Evolutionary conservation across 2,113 vertebrate genomes (phyloP), one percentile per base, ranked within the genome.

Genomic region (Cyphotilapia sp.): DNA sequence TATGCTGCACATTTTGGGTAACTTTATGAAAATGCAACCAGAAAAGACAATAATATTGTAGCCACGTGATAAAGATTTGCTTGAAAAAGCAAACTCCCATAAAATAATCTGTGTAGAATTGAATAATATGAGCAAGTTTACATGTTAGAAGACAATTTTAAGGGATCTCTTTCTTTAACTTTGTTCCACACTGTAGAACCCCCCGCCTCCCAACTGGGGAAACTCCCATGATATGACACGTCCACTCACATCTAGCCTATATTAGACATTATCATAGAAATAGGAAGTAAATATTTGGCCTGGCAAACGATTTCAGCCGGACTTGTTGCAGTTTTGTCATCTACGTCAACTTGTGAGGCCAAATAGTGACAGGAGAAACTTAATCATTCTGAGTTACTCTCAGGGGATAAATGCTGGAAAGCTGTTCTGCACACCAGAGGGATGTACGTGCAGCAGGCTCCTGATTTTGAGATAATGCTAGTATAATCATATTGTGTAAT

Each of bases 271-370:
- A 31, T 31, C 9, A 12, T 31, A 51, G 27, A 31, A 78, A 31
- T 8, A 31, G 42, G 24, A 49, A 5, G 71, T 29, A 29, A 49
- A 49, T 11, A 31, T 78, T 78, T 49, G 42, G 42, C 6, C 24
- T 8, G 24, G 24, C 22, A 47, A 19, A 76, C 1, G 0, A 31
- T 12, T 78, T 19, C 9, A 76, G 27, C 9, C 0, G 3, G 42
- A 45, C 14, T 1, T 12, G 24, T 49, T 19, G 42, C 42, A 76
- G 71, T 78, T 29, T 17, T 27, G 42, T 19, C 6, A 19, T 78
- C 27, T 31, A 19, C 1, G 4, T 8, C 27, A 31, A 49, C 16
- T 19, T 81, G 14, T 81, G 11, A 19, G 35, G 35, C 9, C 80
- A 57, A 9, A 59, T 8, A 29, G 22, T 29, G 80, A 81, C n/a